Percentiles rank a stretch among this genome's conserved stretches.
Conservation (phyloP, 1,140 invertebrate genomes). For the Drosophila santomea region DNA sequence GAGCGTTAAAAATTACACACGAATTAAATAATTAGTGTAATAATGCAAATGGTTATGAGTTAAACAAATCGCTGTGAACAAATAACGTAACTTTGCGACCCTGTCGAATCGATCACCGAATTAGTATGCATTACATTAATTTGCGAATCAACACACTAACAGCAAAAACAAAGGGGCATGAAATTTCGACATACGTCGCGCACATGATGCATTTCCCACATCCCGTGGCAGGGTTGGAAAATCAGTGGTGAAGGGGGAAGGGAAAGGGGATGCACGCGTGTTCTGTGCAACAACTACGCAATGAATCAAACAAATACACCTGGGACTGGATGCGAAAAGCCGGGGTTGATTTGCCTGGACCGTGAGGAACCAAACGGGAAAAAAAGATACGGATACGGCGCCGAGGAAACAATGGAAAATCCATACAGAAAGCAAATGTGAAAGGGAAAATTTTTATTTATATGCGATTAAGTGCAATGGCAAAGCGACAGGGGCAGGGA, state of each 20-base stretch:
- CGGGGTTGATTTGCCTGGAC: constrained; percentile 61
- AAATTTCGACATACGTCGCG: constrained; percentile 69
- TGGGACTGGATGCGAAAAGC: constrained; percentile 56
- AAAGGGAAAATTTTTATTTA: constrained; percentile 66
- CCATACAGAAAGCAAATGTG: constrained; percentile 57
- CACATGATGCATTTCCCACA: constrained; percentile 79
- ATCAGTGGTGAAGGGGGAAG: neutral
- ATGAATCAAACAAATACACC: constrained; percentile 81
- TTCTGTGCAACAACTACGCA: constrained; percentile 72
- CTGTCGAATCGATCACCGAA: constrained; percentile 48
- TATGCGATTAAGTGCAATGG: constrained; percentile 71
- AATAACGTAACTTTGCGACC: constrained; percentile 1
- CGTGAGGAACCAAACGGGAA: constrained; percentile 46
- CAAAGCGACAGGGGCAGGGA: constrained; percentile 20
- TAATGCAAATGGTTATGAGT: too few relatives aligned
- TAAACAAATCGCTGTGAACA: too few relatives aligned
- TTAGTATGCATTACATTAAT: constrained; percentile 72
- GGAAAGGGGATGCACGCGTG: constrained; percentile 1
- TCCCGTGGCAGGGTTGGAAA: constrained; percentile 1
- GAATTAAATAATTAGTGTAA: too few relatives aligned
- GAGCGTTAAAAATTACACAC: too few relatives aligned
- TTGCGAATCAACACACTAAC: constrained; percentile 37
- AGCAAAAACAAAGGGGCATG: constrained; percentile 38
- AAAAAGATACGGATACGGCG: constrained; percentile 21
- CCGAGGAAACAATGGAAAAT: constrained; percentile 63